Percentiles rank a stretch among this genome's conserved stretches.
Conservation (phyloP, 1,140 invertebrate species). For the Camponotus vicinus region DNA sequence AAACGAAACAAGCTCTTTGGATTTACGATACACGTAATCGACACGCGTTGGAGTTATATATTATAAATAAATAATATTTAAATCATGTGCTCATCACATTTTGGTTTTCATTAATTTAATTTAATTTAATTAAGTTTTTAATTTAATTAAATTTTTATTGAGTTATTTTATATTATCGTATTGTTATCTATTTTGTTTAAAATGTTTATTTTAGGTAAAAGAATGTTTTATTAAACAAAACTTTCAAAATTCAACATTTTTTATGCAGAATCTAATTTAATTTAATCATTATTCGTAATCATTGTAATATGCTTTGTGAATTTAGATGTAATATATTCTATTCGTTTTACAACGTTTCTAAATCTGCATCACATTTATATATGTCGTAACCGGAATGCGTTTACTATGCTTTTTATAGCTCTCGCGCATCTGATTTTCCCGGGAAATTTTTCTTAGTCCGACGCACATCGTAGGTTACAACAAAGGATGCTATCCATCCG, state of each 20-base stretch:
- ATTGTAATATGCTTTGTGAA: background rate
- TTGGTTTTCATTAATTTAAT: no score
- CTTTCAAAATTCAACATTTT: no score
- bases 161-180: background rate
- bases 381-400: background rate
- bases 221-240: no score
- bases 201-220: no score
- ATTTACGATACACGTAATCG: conserved; percentile 29
- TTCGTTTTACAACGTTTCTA: background rate
- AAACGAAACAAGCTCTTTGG: conserved; percentile 15
- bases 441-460: conserved; percentile 22
- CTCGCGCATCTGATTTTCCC: conserved; percentile 7
- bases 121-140: no score
- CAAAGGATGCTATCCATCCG: conserved; percentile 32
- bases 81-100: background rate
- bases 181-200: no score
- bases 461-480: conserved; percentile 20
- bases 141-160: no score
- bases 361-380: conserved; percentile 18
- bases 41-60: background rate
- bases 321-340: background rate
- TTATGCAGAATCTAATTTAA: background rate
- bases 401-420: background rate
- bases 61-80: no score
- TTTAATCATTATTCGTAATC: background rate